phyloP scores from a whole-genome alignment of 2,888 invertebrate species.

The Bombylius discolor region DNA sequence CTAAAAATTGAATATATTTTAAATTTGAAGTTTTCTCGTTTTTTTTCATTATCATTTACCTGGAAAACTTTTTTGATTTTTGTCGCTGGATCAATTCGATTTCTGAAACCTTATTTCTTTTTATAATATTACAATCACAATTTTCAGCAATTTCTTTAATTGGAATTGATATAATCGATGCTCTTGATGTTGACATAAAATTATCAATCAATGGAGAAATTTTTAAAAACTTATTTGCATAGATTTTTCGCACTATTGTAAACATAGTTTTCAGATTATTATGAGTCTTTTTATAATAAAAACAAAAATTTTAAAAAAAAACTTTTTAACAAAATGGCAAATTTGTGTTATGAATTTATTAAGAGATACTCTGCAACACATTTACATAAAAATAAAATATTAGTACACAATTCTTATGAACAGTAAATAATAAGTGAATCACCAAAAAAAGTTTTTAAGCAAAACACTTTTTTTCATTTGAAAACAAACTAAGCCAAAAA shows the following conservation, averaged over 20 bases:
- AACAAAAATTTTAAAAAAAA: too few relatives aligned
- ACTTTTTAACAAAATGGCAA: too few relatives aligned
- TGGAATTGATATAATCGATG: constrained; percentile 17
- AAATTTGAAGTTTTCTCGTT: too few relatives aligned
- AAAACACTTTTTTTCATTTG: too few relatives aligned
- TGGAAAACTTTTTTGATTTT: constrained; percentile 25
- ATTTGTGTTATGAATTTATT: too few relatives aligned
- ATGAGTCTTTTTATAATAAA: too few relatives aligned
- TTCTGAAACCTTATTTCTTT: constrained; percentile 25
- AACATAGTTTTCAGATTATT: neutral
- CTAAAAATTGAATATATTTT: constrained; percentile 17
- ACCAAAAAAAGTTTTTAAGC: too few relatives aligned
- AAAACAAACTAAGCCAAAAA: too few relatives aligned
- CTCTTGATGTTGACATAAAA: neutral
- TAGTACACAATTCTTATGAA: too few relatives aligned
- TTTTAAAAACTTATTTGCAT: neutral
- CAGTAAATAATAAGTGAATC: too few relatives aligned
- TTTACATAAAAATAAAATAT: too few relatives aligned
- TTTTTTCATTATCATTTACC: constrained; percentile 16
- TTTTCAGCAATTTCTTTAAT: constrained; percentile 27
- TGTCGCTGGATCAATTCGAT: constrained; percentile 26
- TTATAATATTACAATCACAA: constrained; percentile 21
- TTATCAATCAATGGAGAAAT: neutral
- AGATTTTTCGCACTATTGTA: neutral
- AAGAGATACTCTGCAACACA: too few relatives aligned